Conservation (phyloP, 2,113 vertebrate species). For the Tympanuchus pallidicinctus region DNA sequence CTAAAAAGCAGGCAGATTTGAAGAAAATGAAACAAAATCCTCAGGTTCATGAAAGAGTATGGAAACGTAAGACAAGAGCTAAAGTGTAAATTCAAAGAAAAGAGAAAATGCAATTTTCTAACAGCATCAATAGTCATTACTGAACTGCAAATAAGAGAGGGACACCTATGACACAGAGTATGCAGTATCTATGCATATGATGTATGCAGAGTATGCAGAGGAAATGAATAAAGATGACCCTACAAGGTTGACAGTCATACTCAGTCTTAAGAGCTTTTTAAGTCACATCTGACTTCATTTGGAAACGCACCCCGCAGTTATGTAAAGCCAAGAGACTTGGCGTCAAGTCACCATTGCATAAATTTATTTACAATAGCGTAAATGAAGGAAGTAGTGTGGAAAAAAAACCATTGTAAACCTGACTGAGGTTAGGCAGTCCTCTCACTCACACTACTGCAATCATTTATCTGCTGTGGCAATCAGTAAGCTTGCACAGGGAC, state of each 20-base stretch:
- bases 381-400: slow-evolving; percentile 52
- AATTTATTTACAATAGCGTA: slow-evolving; percentile 33
- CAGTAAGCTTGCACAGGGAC: background rate
- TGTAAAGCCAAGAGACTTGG: slow-evolving; percentile 45
- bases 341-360: slow-evolving; percentile 47
- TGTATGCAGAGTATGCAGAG: background rate
- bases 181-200: background rate
- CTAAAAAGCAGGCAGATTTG: background rate
- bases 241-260: background rate
- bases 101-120: background rate
- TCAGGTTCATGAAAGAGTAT: background rate
- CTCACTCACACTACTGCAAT: background rate
- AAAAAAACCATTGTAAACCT: slow-evolving; percentile 15
- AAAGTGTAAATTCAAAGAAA: background rate
- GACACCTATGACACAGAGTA: background rate
- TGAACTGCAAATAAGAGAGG: background rate
- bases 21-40: background rate
- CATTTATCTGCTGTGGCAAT: background rate
- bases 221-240: slow-evolving; percentile 63
- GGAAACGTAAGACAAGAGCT: background rate
- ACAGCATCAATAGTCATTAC: background rate
- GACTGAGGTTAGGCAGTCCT: background rate
- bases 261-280: background rate
- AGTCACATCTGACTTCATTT: slow-evolving; percentile 59
- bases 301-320: slow-evolving; percentile 57